Conservation (phyloP, 2,888 invertebrate species). For the Nebria brevicollis region DNA sequence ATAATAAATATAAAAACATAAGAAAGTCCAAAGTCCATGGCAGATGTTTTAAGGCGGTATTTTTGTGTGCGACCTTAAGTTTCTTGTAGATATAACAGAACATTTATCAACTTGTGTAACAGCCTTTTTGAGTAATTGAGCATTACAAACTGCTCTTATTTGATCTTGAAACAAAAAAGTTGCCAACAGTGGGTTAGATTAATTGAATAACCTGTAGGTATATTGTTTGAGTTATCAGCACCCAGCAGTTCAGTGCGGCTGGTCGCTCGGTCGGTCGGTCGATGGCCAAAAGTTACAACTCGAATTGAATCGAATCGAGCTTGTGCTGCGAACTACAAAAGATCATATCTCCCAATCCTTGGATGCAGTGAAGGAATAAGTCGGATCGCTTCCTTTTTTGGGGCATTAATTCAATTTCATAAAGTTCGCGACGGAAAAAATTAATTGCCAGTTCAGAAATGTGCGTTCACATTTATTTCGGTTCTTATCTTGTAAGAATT, state of each 20-base stretch:
- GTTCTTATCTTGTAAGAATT: not conserved
- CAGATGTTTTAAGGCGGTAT: not conserved
- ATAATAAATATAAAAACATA: not conserved
- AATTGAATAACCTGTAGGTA: not conserved
- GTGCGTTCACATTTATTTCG: not conserved
- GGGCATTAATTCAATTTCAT: not conserved
- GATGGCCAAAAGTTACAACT: not conserved
- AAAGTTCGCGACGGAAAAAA: not conserved
- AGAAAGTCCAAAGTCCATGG: not conserved
- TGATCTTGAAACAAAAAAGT: not conserved
- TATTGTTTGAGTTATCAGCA: not conserved
- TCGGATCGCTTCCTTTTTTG: not conserved
- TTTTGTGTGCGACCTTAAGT: too few species aligned
- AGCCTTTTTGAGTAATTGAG: not conserved
- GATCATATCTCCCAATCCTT: not conserved
- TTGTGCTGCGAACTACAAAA: not conserved
- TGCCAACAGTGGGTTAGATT: not conserved
- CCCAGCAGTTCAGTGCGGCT: not conserved
- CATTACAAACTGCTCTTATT: not conserved
- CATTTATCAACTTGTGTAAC: too few species aligned
- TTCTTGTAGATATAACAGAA: not conserved
- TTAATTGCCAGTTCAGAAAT: not conserved
- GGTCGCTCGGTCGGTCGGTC: not conserved
- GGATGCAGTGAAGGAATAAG: not conserved
- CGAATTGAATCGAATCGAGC: not conserved